Evolutionary conservation across 2,113 vertebrate species (phyloP).

Genomic region (Lamprologus tigripictilis): DNA sequence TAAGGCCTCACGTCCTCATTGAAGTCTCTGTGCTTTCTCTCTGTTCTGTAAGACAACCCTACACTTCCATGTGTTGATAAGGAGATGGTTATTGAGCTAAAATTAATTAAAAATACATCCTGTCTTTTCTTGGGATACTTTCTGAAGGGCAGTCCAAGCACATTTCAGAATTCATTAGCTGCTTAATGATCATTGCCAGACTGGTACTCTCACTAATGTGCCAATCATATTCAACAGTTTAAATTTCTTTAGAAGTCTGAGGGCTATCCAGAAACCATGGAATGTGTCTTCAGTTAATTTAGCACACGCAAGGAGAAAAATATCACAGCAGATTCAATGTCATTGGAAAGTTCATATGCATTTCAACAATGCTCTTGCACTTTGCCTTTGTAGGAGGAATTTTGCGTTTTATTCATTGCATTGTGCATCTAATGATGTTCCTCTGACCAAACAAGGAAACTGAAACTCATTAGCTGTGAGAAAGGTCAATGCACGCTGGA

Average conservation of each 20-base stretch:
- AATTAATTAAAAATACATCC: conserved; percentile 21
- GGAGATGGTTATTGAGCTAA: not conserved
- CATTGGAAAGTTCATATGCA: not conserved
- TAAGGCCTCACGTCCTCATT: not conserved
- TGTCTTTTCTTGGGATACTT: not conserved
- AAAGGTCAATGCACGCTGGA: not conserved
- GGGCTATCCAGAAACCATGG: not conserved
- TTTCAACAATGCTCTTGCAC: not conserved
- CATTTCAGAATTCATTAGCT: conserved; percentile 25
- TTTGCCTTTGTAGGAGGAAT: not conserved
- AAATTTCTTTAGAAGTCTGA: not conserved
- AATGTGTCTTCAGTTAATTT: not conserved
- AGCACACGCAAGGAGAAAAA: not conserved
- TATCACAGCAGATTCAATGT: not conserved
- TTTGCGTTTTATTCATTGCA: not conserved
- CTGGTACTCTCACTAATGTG: not conserved
- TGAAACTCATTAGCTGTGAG: not conserved
- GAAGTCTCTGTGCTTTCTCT: not conserved
- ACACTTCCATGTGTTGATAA: not conserved
- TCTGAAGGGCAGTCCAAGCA: not conserved
- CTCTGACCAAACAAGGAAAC: not conserved
- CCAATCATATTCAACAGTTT: not conserved
- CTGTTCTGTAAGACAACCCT: not conserved
- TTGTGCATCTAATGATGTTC: not conserved
- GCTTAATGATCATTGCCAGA: conserved; percentile 12